Percentiles rank a stretch among this genome's conserved stretches.
Conservation (phyloP, 2,888 invertebrate genomes). For the Trissolcus japonicus region DNA sequence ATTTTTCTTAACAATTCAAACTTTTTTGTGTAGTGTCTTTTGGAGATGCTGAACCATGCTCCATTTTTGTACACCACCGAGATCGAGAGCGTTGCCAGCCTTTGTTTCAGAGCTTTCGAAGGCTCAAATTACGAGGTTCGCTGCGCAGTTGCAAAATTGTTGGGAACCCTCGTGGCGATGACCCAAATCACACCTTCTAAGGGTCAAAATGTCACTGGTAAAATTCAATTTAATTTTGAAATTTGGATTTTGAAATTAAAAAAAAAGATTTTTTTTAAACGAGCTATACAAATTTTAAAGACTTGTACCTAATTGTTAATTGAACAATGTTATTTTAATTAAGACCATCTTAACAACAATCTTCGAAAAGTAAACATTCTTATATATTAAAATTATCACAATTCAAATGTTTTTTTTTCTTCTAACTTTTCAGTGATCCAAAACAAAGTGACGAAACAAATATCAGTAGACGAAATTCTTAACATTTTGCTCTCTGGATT, state of each 20-base stretch:
- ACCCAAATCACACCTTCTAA: slow-evolving; percentile 84
- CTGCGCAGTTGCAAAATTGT: slow-evolving; percentile 92
- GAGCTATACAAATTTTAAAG: no score
- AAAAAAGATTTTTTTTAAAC: no score
- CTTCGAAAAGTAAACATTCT: no score
- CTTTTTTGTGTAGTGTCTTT: slow-evolving; percentile 82
- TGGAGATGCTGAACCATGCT: slow-evolving; percentile 92
- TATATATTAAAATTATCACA: no score
- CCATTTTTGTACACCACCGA: slow-evolving; percentile 91
- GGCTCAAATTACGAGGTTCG: slow-evolving; percentile 94
- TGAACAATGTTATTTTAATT: no score
- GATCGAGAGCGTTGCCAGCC: slow-evolving; percentile 92
- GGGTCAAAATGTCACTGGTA: slow-evolving; percentile 75
- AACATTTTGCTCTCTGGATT: slow-evolving; percentile 95
- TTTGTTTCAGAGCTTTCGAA: slow-evolving; percentile 94
- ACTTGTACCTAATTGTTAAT: no score
- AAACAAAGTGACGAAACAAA: slow-evolving; percentile 81
- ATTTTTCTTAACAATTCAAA: no score
- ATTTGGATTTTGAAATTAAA: no score
- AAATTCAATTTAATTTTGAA: neutral
- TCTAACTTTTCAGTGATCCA: slow-evolving; percentile 78
- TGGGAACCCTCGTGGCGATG: slow-evolving; percentile 91
- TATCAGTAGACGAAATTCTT: slow-evolving; percentile 93
- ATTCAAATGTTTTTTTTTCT: no score
- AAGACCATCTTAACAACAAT: no score